Evolutionary conservation across 2,113 vertebrate genomes (phyloP), one percentile per base, ranked within the genome.

Genomic region (Pipa parva): DNA sequence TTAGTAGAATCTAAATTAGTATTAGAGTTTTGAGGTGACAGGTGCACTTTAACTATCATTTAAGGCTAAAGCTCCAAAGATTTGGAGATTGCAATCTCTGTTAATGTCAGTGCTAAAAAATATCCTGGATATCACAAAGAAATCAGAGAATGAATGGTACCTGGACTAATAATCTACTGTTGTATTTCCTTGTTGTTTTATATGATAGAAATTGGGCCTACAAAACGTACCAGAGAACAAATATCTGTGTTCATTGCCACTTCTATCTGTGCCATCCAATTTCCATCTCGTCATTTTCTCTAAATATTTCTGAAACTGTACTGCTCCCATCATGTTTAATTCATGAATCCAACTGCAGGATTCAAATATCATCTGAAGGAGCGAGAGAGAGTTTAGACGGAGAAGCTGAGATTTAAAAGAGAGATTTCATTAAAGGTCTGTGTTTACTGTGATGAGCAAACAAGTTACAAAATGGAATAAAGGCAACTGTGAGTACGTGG

Each of bases 241-340:
- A 27, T 27, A 55, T 29, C 25, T n/a, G 52, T 31, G 20, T 31
- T 28, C 17, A 55, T 55, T 55, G 29, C 26, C 9, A 6, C 50
- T 25, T 54, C 50, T 54, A 12, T 24, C 22, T 27, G 9, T 12
- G 17, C 24, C 13, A 8, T 55, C 15, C 52, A 17, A 18, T 55
- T n/a, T 20, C 15, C 17, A 13, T n/a, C 26, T 55, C 52, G 29
- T 55, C 52, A 55, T 55, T 55, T 55, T 15, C 52, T 55, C 26
- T 55, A 18, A 55, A 55, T 55, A 55, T 29, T 55, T 20, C 52
- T 55, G 52, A 13, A 29, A 29, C n/a, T 29, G 52, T 29, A 3
- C n/a, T 7, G 39, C 25, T 59, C 45, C 24, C 13, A n/a, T n/a
- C n/a, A 59, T 59, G 57, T 59, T 42, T 59, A 59, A 59, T 59